Percentiles rank a stretch among this genome's conserved stretches.
These are phyloP conservation scores for Bolinopsis microptera DNA, from an alignment of 37 sponge, comb jelly and placozoan species.

Conservation along the genomic window DNA sequence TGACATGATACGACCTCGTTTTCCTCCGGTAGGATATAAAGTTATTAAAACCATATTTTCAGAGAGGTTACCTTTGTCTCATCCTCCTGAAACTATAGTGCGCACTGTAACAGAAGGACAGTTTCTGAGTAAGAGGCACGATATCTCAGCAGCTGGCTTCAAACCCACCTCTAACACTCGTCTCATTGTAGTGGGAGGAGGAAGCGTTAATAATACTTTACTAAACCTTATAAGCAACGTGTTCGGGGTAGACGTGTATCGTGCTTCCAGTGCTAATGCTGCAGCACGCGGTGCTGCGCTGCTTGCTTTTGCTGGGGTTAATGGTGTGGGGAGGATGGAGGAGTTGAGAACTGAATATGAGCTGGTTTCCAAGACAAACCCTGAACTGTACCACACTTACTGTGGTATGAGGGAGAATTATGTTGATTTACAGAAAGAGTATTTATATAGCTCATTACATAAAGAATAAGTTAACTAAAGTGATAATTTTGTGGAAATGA, in stretches of 20 bases:
- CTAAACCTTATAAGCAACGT: not conserved
- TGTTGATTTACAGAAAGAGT: not conserved
- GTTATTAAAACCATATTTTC: too few relatives aligned
- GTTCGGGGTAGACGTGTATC: not conserved
- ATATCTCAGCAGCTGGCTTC: not conserved
- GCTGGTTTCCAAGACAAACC: not conserved
- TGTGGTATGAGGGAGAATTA: not conserved
- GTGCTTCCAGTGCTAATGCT: not conserved
- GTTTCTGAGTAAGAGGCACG: not conserved
- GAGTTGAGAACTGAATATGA: not conserved
- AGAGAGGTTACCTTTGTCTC: too few relatives aligned
- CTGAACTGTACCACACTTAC: not conserved
- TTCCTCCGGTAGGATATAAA: too few relatives aligned
- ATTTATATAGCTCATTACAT: too few relatives aligned
- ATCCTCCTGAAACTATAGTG: not conserved
- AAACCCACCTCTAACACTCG: not conserved
- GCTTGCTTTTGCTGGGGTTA: not conserved
- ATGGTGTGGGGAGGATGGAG: not conserved
- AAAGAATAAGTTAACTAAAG: too few relatives aligned
- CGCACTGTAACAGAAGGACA: constrained; percentile 6
- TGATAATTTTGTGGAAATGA: too few relatives aligned
- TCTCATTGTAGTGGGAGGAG: constrained; percentile 32
- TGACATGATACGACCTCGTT: too few relatives aligned
- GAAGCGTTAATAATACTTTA: not conserved
- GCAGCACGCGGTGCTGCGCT: constrained; percentile 21